Evolutionary conservation across 92 coral and sea anemone species (phyloP).

Genomic region (Palythoa caribaeorum): DNA sequence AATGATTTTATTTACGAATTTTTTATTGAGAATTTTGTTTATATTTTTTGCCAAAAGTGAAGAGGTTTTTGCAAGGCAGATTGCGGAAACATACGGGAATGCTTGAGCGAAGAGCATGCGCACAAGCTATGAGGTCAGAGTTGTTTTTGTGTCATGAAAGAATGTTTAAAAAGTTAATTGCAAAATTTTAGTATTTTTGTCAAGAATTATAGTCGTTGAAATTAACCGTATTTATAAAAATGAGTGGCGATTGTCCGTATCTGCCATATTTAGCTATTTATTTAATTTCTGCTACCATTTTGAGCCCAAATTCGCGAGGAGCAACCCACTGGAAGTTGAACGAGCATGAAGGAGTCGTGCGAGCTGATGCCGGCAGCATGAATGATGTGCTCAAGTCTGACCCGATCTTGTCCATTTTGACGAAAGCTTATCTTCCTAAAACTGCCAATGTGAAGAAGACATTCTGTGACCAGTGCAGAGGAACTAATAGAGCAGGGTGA

Average conservation of each 20-base stretch:
- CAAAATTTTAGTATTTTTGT: background rate
- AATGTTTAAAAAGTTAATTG: slow-evolving; percentile 26
- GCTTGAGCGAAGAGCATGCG: slow-evolving; percentile 29
- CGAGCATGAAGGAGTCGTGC: slow-evolving; percentile 94
- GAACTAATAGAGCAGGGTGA: slow-evolving; percentile 75
- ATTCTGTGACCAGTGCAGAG: slow-evolving; percentile 77
- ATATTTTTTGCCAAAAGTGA: too few species aligned
- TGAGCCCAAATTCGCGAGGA: slow-evolving; percentile 92
- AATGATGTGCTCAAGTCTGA: slow-evolving; percentile 93
- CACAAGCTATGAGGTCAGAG: background rate
- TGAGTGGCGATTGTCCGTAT: slow-evolving; percentile 89
- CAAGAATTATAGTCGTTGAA: slow-evolving; percentile 6
- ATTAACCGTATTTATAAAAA: slow-evolving; percentile 31
- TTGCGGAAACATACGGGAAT: slow-evolving; percentile 24
- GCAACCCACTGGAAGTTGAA: slow-evolving; percentile 98
- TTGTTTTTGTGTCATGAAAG: slow-evolving; percentile 31
- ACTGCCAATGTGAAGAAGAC: slow-evolving; percentile 69
- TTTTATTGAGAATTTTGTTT: too few species aligned
- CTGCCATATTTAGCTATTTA: slow-evolving; percentile 88
- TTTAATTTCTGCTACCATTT: slow-evolving; percentile 88
- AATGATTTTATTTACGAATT: too few species aligned
- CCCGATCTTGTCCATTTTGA: slow-evolving; percentile 91
- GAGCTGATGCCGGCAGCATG: slow-evolving; percentile 66
- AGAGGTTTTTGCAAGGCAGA: background rate
- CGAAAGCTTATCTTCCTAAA: slow-evolving; percentile 90